These are phyloP conservation scores for Tolypeutes matacus DNA, from an alignment of 2,797 vertebrate species.

Conservation along the genomic window DNA sequence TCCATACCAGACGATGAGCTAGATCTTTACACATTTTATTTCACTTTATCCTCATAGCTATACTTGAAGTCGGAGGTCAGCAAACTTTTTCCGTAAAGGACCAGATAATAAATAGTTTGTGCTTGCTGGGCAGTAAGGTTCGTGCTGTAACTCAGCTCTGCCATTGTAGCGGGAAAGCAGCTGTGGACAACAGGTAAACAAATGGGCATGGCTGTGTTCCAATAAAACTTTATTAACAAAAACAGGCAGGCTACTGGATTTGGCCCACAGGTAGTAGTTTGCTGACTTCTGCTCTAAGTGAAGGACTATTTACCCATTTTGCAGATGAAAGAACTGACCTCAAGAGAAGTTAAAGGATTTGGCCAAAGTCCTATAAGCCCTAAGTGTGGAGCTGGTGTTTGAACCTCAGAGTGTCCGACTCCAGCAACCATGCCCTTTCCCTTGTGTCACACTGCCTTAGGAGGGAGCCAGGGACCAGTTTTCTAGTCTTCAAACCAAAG, in stretches of 20 bases:
- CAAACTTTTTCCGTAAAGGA: not conserved
- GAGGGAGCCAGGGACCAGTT: not conserved
- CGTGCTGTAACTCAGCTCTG: not conserved
- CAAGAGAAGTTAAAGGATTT: slow-evolving; percentile 1
- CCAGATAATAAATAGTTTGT: not conserved
- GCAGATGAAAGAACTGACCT: slow-evolving; percentile 5
- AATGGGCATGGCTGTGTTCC: no score
- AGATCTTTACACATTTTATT: not conserved
- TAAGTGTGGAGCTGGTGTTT: not conserved
- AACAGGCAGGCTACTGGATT: not conserved
- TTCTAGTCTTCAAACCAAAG: not conserved
- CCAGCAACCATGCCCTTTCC: not conserved
- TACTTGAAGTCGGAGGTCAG: not conserved
- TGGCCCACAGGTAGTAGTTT: not conserved
- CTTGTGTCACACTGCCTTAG: not conserved
- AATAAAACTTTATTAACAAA: not conserved
- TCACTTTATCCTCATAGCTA: not conserved
- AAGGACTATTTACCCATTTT: not conserved
- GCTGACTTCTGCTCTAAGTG: not conserved
- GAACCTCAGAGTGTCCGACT: not conserved
- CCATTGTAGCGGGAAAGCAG: not conserved
- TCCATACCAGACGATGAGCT: not conserved
- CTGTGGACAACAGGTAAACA: not conserved
- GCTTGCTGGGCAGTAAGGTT: not conserved
- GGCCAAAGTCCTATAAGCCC: not conserved